phyloP scores from a whole-genome alignment of 2,888 invertebrate species.

The Ferdinandea cuprea region DNA sequence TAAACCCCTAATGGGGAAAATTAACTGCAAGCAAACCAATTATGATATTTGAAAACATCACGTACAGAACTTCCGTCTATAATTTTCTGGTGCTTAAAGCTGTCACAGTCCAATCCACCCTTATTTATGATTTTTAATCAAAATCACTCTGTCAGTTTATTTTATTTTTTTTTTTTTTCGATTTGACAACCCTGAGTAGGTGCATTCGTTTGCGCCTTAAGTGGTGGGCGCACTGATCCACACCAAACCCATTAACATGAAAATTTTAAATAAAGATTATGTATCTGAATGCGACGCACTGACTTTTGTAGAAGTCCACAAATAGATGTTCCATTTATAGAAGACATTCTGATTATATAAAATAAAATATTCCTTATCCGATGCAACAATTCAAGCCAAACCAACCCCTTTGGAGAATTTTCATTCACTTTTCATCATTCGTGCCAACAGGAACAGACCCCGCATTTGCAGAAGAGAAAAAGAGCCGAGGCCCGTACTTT shows the following conservation, averaged over 20 bases:
- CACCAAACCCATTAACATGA: slow-evolving; percentile 33
- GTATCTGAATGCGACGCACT: slow-evolving; percentile 51
- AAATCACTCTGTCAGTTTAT: slow-evolving; percentile 49
- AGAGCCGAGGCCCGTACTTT: background rate
- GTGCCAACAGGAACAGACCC: background rate
- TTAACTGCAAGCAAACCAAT: slow-evolving; percentile 1
- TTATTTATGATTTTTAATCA: slow-evolving; percentile 67
- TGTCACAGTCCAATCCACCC: slow-evolving; percentile 46
- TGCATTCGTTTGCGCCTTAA: slow-evolving; percentile 32
- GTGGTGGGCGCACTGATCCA: slow-evolving; percentile 34
- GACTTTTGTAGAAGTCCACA: slow-evolving; percentile 11
- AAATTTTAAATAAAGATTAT: slow-evolving; percentile 38
- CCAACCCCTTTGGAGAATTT: slow-evolving; percentile 63
- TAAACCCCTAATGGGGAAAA: slow-evolving; percentile 27
- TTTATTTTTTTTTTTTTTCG: slow-evolving; percentile 10
- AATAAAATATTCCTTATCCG: slow-evolving; percentile 28
- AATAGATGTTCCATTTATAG: slow-evolving; percentile 45
- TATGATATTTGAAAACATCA: slow-evolving; percentile 28
- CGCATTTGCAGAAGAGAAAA: background rate
- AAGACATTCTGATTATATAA: slow-evolving; percentile 53
- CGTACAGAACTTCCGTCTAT: slow-evolving; percentile 30
- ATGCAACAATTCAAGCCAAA: slow-evolving; percentile 51
- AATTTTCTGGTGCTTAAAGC: slow-evolving; percentile 58
- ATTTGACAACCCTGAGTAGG: slow-evolving; percentile 41
- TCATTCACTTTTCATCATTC: slow-evolving; percentile 68